A percentile compares a stretch with the other conserved stretches of the same genome.
Conservation (phyloP, 2,888 invertebrate species). For the Spodoptera littoralis region DNA sequence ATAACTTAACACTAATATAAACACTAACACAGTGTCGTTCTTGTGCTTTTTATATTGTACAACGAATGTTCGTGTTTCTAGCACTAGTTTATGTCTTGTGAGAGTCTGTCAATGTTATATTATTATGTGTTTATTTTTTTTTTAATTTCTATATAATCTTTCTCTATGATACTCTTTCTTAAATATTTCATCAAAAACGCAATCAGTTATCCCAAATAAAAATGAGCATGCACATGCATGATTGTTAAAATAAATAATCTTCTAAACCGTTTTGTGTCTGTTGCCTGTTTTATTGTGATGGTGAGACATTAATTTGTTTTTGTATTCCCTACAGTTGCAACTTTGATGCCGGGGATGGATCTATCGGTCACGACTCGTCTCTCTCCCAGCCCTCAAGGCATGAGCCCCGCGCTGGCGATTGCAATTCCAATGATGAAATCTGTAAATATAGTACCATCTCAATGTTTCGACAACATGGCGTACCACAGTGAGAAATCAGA, state of each 20-base stretch:
- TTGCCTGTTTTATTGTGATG: too few relatives aligned
- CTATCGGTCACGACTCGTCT: conserved; percentile 90
- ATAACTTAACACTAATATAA: conserved; percentile 62
- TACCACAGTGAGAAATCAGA: conserved; percentile 79
- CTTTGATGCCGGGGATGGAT: conserved; percentile 88
- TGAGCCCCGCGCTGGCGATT: conserved; percentile 90
- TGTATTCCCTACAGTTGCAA: conserved; percentile 79
- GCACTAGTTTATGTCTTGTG: conserved; percentile 56
- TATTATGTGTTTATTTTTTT: conserved; percentile 29
- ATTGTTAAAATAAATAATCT: conserved; percentile 44
- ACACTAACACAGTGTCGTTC: conserved; percentile 61
- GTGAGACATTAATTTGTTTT: conserved; percentile 21
- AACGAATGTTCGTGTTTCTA: conserved; percentile 39
- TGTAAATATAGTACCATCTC: conserved; percentile 83
- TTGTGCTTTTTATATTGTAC: conserved; percentile 48
- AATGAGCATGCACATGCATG: conserved; percentile 65
- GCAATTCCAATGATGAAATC: conserved; percentile 90
- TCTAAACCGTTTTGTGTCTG: conserved; percentile 23
- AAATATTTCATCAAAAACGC: conserved; percentile 9
- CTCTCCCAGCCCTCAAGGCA: conserved; percentile 91
- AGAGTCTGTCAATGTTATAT: conserved; percentile 44
- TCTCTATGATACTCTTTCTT: conserved; percentile 29
- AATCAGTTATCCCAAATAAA: conserved; percentile 21
- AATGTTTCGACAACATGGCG: conserved; percentile 87
- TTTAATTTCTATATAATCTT: conserved; percentile 22